Evolutionary conservation across 2,797 vertebrate genomes (phyloP).

Genomic region (Amazona finschi): DNA sequence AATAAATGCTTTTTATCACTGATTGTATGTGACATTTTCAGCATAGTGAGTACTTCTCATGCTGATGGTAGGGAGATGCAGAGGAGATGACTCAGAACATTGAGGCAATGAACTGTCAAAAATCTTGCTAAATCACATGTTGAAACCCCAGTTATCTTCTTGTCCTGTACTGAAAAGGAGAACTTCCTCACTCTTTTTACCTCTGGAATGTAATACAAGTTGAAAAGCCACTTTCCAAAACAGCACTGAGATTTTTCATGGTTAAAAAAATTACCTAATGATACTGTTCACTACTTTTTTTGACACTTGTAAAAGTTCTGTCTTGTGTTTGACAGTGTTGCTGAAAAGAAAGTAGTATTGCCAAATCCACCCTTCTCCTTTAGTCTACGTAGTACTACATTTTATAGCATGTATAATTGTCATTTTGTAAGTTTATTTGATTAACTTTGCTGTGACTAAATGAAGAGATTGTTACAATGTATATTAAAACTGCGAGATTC

Average conservation of each 20-base stretch:
- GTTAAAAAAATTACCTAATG: not conserved
- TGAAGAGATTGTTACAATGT: not conserved
- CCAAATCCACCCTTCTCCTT: not conserved
- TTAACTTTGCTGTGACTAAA: not conserved
- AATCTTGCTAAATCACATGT: not conserved
- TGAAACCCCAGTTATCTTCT: not conserved
- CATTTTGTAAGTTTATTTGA: not conserved
- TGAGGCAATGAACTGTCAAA: not conserved
- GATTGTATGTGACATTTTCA: not conserved
- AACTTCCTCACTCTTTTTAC: not conserved
- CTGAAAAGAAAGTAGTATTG: not conserved
- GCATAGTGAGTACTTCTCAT: not conserved
- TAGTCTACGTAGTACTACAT: not conserved
- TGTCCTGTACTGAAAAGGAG: not conserved
- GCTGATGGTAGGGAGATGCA: not conserved
- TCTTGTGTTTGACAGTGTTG: not conserved
- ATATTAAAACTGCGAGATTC: not conserved
- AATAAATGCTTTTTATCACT: not conserved
- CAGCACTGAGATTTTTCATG: not conserved
- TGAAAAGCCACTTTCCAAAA: not conserved
- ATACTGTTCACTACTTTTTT: not conserved
- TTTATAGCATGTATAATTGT: not conserved
- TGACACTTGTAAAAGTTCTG: not conserved
- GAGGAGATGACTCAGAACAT: constrained; percentile 22
- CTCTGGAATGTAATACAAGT: not conserved